Evolutionary conservation across 2,113 vertebrate genomes (phyloP), one percentile per base, ranked within the genome.

Genomic region (Peromyscus maniculatus): DNA sequence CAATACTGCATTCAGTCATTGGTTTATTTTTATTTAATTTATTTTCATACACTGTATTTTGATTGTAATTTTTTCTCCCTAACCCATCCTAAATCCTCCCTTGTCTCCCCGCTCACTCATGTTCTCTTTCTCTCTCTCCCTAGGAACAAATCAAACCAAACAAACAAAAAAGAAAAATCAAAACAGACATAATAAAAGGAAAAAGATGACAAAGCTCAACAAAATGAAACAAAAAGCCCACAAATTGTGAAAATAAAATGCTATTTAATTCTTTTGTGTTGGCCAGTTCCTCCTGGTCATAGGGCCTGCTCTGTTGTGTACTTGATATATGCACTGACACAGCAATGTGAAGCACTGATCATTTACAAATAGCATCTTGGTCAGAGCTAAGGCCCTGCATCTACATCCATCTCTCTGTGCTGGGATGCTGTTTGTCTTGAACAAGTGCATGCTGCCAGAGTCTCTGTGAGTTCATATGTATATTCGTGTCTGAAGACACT

Each of bases 241-340:
- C 22, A 83, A 62, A 59, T 15, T 26, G 6, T 59, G 5, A 59
- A 82, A 57, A 57, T 1, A n/a, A 82, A 7, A 5, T 5, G 57
- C 10, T 10, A 5, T 49, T 49, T 49, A 59, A 6, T 26, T 10
- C 36, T 16, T 83, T 59, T 39, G 55, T 62, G 80, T 16, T 83
- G 3, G 1, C 12, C 21, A 62, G 28, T 2, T 57, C 5, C 36
- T 83, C 3, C 33, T 83, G 11, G 21, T 26, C 22, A 62, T 26
- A 26, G 22, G 1, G 1, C 36, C 3, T 62, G 22, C 11, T 19
- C 8, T 16, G 5, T 7, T 3, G 3, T 59, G 33, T n/a, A 21
- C 5, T n/a, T 24, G 36, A n/a, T 39, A 26, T 26, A 39, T 62
- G 5, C 36, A 39, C 21, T 62, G 21, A 39, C 3, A 26, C 1